Conservation (phyloP, 2,888 invertebrate species). For the Spisula solida region DNA sequence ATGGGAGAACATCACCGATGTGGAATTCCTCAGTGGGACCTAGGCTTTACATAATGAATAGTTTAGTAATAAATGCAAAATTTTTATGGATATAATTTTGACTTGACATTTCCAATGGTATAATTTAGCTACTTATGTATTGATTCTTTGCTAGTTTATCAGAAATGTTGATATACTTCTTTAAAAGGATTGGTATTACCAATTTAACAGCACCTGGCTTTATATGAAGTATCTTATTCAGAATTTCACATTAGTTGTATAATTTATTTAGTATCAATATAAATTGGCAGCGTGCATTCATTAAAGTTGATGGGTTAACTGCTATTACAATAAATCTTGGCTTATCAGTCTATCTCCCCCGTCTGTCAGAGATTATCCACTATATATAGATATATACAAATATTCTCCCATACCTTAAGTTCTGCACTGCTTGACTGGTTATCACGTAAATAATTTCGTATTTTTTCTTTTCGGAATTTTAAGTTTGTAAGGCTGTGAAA, state of each 20-base stretch:
- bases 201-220: not conserved
- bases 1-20: too few relatives aligned
- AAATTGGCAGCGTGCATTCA: slow-evolving; percentile 6
- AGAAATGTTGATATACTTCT: not conserved
- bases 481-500: not conserved
- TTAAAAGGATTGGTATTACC: not conserved
- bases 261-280: slow-evolving; percentile 9
- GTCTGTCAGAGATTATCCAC: slow-evolving; percentile 22
- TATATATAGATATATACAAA: slow-evolving; percentile 1
- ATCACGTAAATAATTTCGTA: not conserved
- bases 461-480: not conserved
- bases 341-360: slow-evolving; percentile 9
- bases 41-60: too few relatives aligned
- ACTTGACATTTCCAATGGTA: too few relatives aligned
- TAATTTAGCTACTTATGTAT: not conserved
- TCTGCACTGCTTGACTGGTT: slow-evolving; percentile 9
- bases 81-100: too few relatives aligned
- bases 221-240: not conserved
- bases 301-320: slow-evolving; percentile 23
- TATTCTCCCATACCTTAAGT: not conserved
- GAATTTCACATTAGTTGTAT: not conserved
- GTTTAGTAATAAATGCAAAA: too few relatives aligned
- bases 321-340: slow-evolving; percentile 37
- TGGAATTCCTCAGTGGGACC: too few relatives aligned
- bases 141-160: not conserved